Evolutionary conservation across 2,888 invertebrate genomes (phyloP), one percentile per base, ranked within the genome.

Genomic region (Habrosyne pyritoides): DNA sequence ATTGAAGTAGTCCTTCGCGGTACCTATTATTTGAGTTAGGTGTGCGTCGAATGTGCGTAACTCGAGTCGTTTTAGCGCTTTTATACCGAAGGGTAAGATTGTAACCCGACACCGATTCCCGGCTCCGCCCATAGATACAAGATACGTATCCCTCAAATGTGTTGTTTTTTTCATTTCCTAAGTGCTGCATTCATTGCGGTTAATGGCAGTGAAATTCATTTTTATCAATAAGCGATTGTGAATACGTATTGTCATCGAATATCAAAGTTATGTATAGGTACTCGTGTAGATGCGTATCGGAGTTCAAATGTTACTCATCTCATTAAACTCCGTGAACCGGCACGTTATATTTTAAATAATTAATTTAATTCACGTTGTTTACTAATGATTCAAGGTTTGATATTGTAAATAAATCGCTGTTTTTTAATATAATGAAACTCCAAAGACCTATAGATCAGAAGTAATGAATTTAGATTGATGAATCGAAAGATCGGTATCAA

Each of bases 61-160:
- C 73, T 61, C 57, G 85, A 91, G 85, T 63, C 78, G 78, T 58
- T 57, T 75, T 74, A 67, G 69, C 69, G 81, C 83, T 91, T 92
- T 89, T 92, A 92, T 91, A 91, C 72, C 63, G 69, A 77, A 87
- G 89, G 91, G 90, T 81, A 81, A 78, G 77, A 70, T 64, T 84
- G 91, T 83, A 90, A 92, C 61, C 36, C 56, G 88, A 92, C 69
- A 87, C 86, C 73, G 79, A 10, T 21, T 18, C 50, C 42, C 50
- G 50, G 66, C 66, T 62, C 72, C 87, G 79, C 89, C 89, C 84
- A 75, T 64, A 73, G 79, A 79, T 78, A 81, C 74, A 72, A 71
- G 75, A 78, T 78, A 79, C 69, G 73, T 59, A 75, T 76, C 82
- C 77, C 78, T 73, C 68, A 68, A 77, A 76, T 64, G 64, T 60